Conservation (phyloP, 1,140 invertebrate genomes). For the Diabrotica virgifera region DNA sequence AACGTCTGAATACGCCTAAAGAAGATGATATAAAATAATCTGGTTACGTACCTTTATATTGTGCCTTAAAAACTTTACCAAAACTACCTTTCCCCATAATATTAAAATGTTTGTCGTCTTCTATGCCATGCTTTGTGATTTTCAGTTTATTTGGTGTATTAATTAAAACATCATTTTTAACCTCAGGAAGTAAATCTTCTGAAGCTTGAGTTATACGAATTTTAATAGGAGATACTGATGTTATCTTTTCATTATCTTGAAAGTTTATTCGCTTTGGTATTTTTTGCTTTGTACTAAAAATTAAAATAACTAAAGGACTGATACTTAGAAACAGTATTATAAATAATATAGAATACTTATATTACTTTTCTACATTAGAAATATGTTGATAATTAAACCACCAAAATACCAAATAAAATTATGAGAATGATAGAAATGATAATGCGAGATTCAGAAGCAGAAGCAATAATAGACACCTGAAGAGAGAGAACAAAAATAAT, state of each 20-base stretch:
- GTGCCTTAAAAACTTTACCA: slow-evolving; percentile 43
- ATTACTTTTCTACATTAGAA: not conserved
- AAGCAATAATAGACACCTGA: too few species aligned
- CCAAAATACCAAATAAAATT: too few species aligned
- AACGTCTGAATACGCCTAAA: too few species aligned
- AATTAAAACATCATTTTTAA: slow-evolving; percentile 28
- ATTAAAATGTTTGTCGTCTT: slow-evolving; percentile 23
- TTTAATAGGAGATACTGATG: not conserved
- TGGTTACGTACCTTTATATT: slow-evolving; percentile 37
- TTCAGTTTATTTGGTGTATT: slow-evolving; percentile 39
- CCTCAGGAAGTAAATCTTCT: slow-evolving; percentile 3
- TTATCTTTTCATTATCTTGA: not conserved
- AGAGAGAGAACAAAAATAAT: too few species aligned
- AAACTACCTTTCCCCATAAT: slow-evolving; percentile 42
- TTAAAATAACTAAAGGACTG: too few species aligned
- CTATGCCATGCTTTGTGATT: slow-evolving; percentile 37
- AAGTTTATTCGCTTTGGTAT: not conserved
- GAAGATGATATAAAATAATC: too few species aligned
- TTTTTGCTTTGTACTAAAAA: not conserved
- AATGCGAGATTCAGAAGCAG: too few species aligned
- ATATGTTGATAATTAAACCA: too few species aligned
- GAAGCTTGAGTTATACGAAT: not conserved
- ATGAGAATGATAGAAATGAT: too few species aligned
- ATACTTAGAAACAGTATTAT: not conserved
- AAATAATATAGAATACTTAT: not conserved